Conservation (phyloP, 2,113 vertebrate species). For the Corythaeola cristata region DNA sequence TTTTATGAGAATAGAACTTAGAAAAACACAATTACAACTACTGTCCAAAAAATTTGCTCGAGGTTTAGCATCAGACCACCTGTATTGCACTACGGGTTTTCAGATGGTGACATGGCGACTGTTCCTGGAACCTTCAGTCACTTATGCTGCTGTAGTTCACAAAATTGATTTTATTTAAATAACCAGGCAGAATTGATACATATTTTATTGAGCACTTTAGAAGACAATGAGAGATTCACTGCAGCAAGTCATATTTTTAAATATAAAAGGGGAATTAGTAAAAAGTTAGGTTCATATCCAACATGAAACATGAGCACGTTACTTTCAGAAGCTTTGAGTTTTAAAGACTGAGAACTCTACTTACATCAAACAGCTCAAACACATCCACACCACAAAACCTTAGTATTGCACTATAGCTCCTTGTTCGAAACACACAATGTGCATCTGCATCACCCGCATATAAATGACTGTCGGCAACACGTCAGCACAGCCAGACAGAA, state of each 20-base stretch:
- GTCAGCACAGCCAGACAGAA: background rate
- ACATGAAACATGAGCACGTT: background rate
- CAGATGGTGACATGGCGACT: fast-evolving
- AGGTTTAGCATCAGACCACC: background rate
- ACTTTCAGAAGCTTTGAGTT: background rate
- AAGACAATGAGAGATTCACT: background rate
- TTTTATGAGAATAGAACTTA: background rate
- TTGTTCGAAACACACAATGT: background rate
- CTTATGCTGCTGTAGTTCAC: background rate
- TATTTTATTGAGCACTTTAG: background rate
- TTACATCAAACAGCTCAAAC: background rate
- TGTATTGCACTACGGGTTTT: background rate
- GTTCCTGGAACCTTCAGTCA: background rate
- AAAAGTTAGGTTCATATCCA: background rate
- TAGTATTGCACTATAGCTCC: slow-evolving; percentile 28
- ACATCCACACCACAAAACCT: background rate
- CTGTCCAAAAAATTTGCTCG: background rate
- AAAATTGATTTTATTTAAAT: slow-evolving; percentile 1
- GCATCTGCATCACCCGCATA: background rate
- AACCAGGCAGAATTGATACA: background rate
- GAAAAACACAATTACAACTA: background rate
- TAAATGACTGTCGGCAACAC: background rate
- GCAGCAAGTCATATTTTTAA: background rate
- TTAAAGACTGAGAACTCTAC: background rate
- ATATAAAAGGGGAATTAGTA: background rate